Conservation (phyloP, 2,797 vertebrate genomes). For the Enteromius unitaeniatus region DNA sequence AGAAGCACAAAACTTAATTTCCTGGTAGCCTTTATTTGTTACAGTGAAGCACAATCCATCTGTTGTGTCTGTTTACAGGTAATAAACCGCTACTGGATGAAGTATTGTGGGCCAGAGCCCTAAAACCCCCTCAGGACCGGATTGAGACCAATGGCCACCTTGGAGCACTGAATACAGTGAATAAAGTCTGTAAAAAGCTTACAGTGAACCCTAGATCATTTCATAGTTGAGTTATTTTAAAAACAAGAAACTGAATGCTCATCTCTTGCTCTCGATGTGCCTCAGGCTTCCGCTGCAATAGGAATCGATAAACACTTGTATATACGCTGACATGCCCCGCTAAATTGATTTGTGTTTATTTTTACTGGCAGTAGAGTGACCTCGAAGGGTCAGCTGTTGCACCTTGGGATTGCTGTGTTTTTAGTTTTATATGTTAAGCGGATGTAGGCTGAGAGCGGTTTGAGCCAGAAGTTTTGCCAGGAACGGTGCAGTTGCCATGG, state of each 20-base stretch:
- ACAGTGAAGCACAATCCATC: too few relatives aligned
- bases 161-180: neutral
- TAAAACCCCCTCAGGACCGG: neutral
- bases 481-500: slow-evolving; percentile 42
- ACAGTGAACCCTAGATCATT: neutral
- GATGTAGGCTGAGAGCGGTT: slow-evolving; percentile 29
- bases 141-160: neutral
- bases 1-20: too few relatives aligned
- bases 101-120: neutral
- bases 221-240: neutral
- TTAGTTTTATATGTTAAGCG: slow-evolving; percentile 27
- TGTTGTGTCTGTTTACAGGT: neutral
- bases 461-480: slow-evolving; percentile 44
- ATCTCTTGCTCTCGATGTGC: slow-evolving; percentile 10
- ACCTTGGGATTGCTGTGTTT: slow-evolving; percentile 7
- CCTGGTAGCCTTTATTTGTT: too few relatives aligned
- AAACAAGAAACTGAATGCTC: neutral
- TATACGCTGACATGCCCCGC: slow-evolving; percentile 25
- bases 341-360: slow-evolving; percentile 49
- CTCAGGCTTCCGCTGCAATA: slow-evolving; percentile 19
- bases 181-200: neutral
- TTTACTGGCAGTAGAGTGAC: slow-evolving; percentile 42
- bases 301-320: slow-evolving; percentile 34
- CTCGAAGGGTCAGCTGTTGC: slow-evolving; percentile 9
- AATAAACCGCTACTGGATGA: neutral